Evolutionary conservation across 2,888 invertebrate species (phyloP).

Genomic region (Oscheius sp.): DNA sequence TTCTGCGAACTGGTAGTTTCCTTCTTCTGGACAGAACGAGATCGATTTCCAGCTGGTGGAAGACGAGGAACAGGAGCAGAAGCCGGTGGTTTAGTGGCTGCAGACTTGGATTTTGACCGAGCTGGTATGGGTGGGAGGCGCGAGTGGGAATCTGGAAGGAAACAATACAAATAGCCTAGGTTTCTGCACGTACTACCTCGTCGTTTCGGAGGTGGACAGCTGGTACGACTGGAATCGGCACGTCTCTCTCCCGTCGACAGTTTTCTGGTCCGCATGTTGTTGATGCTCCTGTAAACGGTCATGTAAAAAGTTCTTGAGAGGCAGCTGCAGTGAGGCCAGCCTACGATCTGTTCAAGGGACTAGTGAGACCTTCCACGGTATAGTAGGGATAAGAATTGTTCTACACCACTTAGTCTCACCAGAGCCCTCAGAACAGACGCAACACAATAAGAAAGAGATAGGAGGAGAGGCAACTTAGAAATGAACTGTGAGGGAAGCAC

Average conservation of each 20-base stretch:
- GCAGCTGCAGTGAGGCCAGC: too few species aligned
- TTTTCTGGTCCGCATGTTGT: slow-evolving; percentile 53
- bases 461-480: slow-evolving; percentile 31
- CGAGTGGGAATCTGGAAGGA: slow-evolving; percentile 48
- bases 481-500: slow-evolving; percentile 17
- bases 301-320: too few species aligned
- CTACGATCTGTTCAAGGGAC: too few species aligned
- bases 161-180: too few species aligned
- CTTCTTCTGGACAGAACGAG: slow-evolving; percentile 46
- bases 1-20: slow-evolving; percentile 38
- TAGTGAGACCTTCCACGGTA: too few species aligned
- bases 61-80: slow-evolving; percentile 20
- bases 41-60: slow-evolving; percentile 46
- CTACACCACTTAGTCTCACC: background rate
- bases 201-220: slow-evolving; percentile 54
- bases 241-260: slow-evolving; percentile 31
- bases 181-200: slow-evolving; percentile 35
- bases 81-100: slow-evolving; percentile 38
- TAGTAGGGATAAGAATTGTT: background rate
- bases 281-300: slow-evolving; percentile 45
- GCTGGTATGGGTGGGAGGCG: slow-evolving; percentile 53
- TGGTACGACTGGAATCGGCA: slow-evolving; percentile 38
- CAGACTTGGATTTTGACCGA: slow-evolving; percentile 28
- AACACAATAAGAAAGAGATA: slow-evolving; percentile 12
- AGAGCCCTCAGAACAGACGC: background rate